These are phyloP conservation scores for Cacoxenus indagator DNA, from an alignment of 2,888 invertebrate genomes.

Conservation along the genomic window DNA sequence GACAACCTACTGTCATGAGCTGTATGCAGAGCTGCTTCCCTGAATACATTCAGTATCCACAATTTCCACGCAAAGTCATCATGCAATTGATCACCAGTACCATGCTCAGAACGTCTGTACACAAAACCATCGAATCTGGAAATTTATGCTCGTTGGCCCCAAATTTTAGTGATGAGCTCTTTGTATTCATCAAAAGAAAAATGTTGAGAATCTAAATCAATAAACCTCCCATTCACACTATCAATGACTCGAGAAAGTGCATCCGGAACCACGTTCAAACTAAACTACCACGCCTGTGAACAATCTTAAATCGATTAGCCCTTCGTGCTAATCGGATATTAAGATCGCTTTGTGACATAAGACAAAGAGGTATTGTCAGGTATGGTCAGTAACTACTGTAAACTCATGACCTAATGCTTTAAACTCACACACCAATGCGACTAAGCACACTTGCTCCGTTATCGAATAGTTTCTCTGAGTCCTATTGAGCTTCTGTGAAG, in stretches of 20 bases:
- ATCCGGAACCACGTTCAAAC: conserved; percentile 31
- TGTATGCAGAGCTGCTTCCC: too few relatives aligned
- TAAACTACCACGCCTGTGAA: conserved; percentile 46
- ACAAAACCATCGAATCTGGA: too few relatives aligned
- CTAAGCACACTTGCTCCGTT: conserved; percentile 30
- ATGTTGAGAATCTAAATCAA: too few relatives aligned
- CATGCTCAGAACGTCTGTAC: too few relatives aligned
- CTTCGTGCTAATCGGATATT: conserved; percentile 47
- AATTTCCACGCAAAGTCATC: too few relatives aligned
- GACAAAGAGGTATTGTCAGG: conserved; percentile 45
- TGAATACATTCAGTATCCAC: too few relatives aligned
- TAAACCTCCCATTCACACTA: neutral
- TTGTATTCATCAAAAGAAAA: too few relatives aligned
- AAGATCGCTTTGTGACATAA: conserved; percentile 46
- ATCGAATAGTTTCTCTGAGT: conserved; percentile 24
- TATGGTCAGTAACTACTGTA: conserved; percentile 42
- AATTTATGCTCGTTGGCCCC: too few relatives aligned
- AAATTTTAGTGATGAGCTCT: too few relatives aligned
- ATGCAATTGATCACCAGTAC: too few relatives aligned
- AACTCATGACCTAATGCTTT: conserved; percentile 27
- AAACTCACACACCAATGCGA: conserved; percentile 24
- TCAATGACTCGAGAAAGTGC: conserved; percentile 14
- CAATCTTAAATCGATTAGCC: conserved; percentile 32
- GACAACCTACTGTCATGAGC: too few relatives aligned
- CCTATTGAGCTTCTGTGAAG: conserved; percentile 23